A percentile compares a stretch with the other conserved stretches of the same genome.
phyloP scores from a whole-genome alignment of 2,888 invertebrate species.

The Gymnosoma rotundatum region DNA sequence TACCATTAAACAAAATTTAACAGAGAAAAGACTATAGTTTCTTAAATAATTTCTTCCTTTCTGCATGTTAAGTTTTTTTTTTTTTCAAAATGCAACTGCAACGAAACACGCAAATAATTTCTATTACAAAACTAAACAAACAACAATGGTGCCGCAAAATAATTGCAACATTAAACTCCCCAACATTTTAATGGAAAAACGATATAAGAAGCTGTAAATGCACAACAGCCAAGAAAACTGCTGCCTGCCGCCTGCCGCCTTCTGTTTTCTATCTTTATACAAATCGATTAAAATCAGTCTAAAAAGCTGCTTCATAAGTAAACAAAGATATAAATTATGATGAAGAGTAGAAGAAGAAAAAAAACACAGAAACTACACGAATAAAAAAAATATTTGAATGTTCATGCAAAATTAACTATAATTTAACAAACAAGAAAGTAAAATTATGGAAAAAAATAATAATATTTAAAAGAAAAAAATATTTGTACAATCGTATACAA shows the following conservation, averaged over 20 bases:
- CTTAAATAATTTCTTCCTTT: constrained; percentile 63
- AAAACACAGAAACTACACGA: constrained; percentile 3
- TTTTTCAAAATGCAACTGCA: constrained; percentile 41
- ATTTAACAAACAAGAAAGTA: constrained; percentile 50
- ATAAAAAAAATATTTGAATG: constrained; percentile 56
- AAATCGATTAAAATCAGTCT: constrained; percentile 63
- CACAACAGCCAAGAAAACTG: constrained; percentile 15
- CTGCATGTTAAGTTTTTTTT: constrained; percentile 26
- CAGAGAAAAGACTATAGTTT: not conserved
- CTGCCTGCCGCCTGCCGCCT: not conserved
- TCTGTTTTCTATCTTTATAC: constrained; percentile 10
- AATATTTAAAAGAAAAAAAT: constrained; percentile 3
- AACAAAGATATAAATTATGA: constrained; percentile 28
- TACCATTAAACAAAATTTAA: constrained; percentile 5
- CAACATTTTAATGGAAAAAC: constrained; percentile 24
- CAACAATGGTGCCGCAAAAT: constrained; percentile 34
- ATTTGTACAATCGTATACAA: not conserved
- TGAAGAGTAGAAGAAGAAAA: constrained; percentile 26
- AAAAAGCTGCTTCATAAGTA: constrained; percentile 16
- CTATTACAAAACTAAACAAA: constrained; percentile 11
- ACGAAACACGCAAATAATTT: constrained; percentile 51
- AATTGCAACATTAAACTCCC: constrained; percentile 58
- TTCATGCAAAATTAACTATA: constrained; percentile 63
- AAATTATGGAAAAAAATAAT: constrained; percentile 13
- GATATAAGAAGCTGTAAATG: not conserved